phyloP scores from a whole-genome alignment of 2,888 invertebrate genomes.

The Baccha elongata region DNA sequence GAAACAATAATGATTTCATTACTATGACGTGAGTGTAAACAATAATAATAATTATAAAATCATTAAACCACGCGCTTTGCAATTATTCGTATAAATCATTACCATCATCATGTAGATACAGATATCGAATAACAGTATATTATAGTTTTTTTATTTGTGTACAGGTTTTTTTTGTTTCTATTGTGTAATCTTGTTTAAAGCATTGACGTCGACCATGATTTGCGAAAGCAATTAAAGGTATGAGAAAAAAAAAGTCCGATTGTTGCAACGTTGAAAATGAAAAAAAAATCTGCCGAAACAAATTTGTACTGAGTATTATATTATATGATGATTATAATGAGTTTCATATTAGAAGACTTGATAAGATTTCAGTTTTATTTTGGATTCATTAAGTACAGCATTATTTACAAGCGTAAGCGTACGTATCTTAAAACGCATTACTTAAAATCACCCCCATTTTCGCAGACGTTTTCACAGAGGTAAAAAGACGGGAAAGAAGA shows the following conservation, averaged over 20 bases:
- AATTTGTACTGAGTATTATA: no score
- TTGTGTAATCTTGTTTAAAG: constrained; percentile 18
- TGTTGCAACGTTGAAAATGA: neutral
- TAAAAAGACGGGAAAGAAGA: no score
- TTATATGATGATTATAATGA: neutral
- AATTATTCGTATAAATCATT: constrained; percentile 6
- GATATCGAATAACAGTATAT: constrained; percentile 46
- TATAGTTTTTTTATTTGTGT: neutral
- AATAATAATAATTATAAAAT: constrained; percentile 50
- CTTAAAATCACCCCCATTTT: no score
- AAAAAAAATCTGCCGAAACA: neutral
- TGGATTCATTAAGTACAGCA: no score
- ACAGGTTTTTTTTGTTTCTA: constrained; percentile 12
- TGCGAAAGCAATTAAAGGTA: constrained; percentile 4
- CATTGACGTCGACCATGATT: constrained; percentile 23
- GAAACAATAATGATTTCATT: constrained; percentile 51
- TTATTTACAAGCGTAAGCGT: no score
- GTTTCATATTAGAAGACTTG: neutral
- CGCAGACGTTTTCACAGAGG: no score
- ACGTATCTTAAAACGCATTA: no score
- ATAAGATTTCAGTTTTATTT: no score
- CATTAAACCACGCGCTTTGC: constrained; percentile 34
- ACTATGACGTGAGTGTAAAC: constrained; percentile 23
- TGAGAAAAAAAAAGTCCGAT: constrained; percentile 35
- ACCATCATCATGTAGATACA: constrained; percentile 16